Conservation (phyloP, 1,140 invertebrate species). For the Palaemon carinicauda region DNA sequence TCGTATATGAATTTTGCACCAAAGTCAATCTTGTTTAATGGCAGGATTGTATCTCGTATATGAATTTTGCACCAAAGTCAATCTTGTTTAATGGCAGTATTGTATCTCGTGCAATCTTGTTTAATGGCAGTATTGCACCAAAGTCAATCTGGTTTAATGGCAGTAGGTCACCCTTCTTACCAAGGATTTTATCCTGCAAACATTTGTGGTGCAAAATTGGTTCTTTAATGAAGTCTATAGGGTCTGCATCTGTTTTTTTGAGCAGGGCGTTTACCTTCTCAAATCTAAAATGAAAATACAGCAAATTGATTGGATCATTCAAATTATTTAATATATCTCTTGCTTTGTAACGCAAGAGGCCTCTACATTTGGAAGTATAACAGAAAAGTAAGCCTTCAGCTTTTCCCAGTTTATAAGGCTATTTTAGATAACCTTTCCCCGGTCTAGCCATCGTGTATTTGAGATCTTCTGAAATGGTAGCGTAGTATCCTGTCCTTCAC, state of each 20-base stretch:
- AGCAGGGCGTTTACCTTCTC: slow-evolving; percentile 7
- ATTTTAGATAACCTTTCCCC: slow-evolving; percentile 39
- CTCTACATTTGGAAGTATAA: neutral
- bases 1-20: too few species aligned
- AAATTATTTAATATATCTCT: neutral
- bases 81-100: too few species aligned
- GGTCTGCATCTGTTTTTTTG: slow-evolving; percentile 19
- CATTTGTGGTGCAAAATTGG: slow-evolving; percentile 29
- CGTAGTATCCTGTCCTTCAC: slow-evolving; percentile 19
- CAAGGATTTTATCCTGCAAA: neutral
- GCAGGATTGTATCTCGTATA: too few species aligned
- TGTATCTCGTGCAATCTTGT: too few species aligned
- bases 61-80: too few species aligned
- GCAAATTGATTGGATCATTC: slow-evolving; percentile 16
- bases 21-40: too few species aligned
- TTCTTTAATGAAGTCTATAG: slow-evolving; percentile 24
- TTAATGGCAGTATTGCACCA: too few species aligned
- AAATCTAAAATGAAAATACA: slow-evolving; percentile 33
- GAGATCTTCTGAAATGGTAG: slow-evolving; percentile 36
- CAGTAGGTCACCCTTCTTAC: neutral
- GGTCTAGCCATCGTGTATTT: slow-evolving; percentile 26
- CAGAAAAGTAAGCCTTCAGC: slow-evolving; percentile 39
- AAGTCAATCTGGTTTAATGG: too few species aligned
- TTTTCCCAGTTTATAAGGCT: slow-evolving; percentile 28
- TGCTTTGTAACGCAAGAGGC: slow-evolving; percentile 28